Evolutionary conservation across 2,797 vertebrate genomes (phyloP).

Genomic region (Furcifer pardalis): DNA sequence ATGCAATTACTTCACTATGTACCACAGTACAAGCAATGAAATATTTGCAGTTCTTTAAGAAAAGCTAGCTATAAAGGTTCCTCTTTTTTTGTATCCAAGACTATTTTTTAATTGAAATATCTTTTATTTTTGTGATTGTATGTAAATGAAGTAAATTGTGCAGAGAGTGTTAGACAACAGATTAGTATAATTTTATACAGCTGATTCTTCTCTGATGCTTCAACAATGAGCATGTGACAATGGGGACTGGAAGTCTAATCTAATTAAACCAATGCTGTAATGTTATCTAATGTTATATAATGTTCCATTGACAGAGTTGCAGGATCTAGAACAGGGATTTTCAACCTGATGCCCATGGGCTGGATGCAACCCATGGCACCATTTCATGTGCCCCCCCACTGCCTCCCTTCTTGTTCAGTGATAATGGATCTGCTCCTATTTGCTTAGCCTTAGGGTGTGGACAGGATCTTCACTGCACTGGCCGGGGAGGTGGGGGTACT

Average conservation of each 20-base stretch:
- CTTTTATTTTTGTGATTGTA: not conserved
- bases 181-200: slow-evolving; percentile 21
- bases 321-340: too few species aligned
- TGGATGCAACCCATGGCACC: too few species aligned
- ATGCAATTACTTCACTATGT: slow-evolving; percentile 76
- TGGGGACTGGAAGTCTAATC: not conserved
- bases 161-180: slow-evolving; percentile 48
- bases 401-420: too few species aligned
- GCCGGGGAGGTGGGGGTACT: too few species aligned
- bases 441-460: too few species aligned
- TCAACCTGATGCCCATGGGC: too few species aligned
- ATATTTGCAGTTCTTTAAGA: slow-evolving; percentile 69
- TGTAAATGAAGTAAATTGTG: slow-evolving; percentile 43
- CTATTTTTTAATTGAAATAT: slow-evolving; percentile 51
- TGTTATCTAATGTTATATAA: too few species aligned
- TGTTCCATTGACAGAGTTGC: too few species aligned
- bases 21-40: slow-evolving; percentile 70
- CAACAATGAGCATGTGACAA: not conserved
- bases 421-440: too few species aligned
- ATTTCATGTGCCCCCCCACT: too few species aligned
- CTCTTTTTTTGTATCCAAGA: slow-evolving; percentile 47
- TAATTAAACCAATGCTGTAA: too few species aligned
- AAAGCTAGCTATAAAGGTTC: slow-evolving; percentile 59
- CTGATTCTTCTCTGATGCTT: slow-evolving; percentile 24
- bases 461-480: too few species aligned